A percentile compares a stretch with the other conserved stretches of the same genome.
Conservation (phyloP, 92 coral and sea anemone species). For the Epizoanthus illoricatus region DNA sequence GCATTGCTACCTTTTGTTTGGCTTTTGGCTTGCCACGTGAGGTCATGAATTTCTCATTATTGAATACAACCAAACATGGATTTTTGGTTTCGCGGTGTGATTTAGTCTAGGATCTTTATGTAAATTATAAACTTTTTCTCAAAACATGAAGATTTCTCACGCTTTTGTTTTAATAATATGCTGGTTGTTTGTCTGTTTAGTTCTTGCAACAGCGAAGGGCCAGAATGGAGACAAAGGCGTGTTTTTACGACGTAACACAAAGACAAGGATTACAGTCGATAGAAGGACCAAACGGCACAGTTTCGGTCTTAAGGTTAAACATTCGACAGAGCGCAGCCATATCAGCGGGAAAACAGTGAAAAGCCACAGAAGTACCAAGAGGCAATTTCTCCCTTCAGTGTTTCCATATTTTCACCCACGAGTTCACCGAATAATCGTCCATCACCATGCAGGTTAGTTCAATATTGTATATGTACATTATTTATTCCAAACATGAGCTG, state of each 20-base stretch:
- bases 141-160: conserved; percentile 16
- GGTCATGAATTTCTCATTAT: conserved; percentile 14
- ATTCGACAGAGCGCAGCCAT: background rate
- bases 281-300: background rate
- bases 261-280: background rate
- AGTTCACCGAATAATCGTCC: conserved; percentile 83
- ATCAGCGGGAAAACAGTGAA: background rate
- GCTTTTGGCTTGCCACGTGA: conserved; percentile 29
- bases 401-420: conserved; percentile 59
- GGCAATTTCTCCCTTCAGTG: conserved; percentile 42
- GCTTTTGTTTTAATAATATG: background rate
- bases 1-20: conserved; percentile 14
- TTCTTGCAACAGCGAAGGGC: background rate
- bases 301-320: background rate
- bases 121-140: background rate
- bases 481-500: background rate
- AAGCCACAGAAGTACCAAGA: conserved; percentile 9
- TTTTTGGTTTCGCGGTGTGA: background rate
- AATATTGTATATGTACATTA: background rate
- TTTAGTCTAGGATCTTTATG: conserved; percentile 7
- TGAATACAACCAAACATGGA: conserved; percentile 2
- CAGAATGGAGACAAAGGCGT: background rate
- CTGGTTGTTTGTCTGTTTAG: conserved; percentile 9
- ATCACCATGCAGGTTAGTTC: conserved; percentile 92
- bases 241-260: background rate